Evolutionary conservation across 2,888 invertebrate species (phyloP).

Genomic region (Yponomeuta plumbellus): DNA sequence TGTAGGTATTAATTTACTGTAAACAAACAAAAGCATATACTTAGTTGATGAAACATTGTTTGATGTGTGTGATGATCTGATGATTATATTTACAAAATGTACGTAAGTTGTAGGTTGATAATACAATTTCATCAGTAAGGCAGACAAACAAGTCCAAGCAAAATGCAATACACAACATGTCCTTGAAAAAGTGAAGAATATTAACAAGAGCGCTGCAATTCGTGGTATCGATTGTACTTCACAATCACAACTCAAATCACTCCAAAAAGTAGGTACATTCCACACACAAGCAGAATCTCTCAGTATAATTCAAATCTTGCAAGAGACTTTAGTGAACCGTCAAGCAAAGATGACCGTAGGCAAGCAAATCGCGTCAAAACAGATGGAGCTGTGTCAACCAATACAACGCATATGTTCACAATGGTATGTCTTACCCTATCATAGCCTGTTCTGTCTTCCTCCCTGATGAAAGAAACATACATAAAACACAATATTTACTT

Average conservation of each 20-base stretch:
- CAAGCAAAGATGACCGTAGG: constrained; percentile 4
- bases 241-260: not conserved
- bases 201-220: constrained; percentile 1
- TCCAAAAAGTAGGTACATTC: not conserved
- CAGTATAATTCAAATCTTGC: not conserved
- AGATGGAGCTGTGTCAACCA: constrained; percentile 3
- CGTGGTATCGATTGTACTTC: not conserved
- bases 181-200: not conserved
- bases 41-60: constrained; percentile 33
- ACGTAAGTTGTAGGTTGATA: constrained; percentile 23
- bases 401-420: constrained; percentile 35
- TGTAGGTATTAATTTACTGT: constrained; percentile 39
- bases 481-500: constrained; percentile 23
- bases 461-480: constrained; percentile 74
- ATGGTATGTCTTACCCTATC: constrained; percentile 73
- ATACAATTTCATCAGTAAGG: constrained; percentile 70
- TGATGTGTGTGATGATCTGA: constrained; percentile 21
- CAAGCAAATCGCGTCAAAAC: not conserved
- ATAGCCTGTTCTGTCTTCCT: constrained; percentile 76
- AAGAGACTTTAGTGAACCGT: not conserved
- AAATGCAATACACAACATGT: constrained; percentile 26
- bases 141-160: constrained; percentile 64
- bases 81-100: constrained; percentile 36
- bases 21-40: constrained; percentile 54
- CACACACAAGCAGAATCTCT: constrained; percentile 9